Base-by-base conservation (phyloP, 2,797 vertebrate species). In the Uromys caudimaculatus region DNA sequence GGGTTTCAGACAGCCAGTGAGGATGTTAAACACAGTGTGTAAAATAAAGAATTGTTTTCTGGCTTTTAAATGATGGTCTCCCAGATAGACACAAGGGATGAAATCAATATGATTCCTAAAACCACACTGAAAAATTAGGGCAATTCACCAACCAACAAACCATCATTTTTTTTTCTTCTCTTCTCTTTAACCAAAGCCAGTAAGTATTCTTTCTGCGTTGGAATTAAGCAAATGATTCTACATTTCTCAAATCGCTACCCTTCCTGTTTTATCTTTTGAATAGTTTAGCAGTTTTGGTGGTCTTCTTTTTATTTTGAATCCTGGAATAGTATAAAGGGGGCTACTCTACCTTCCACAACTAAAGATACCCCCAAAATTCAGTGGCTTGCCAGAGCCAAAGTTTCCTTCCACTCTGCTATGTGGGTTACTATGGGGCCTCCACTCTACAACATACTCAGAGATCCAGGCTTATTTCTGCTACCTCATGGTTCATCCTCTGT, bases 331-430 rank as follows among this genome's bases (percentile, higher is more conserved):
- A 13, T 44, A 11, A 54, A 54, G 32, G 73, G 29, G 19, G 9
- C 4, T 10, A 32, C 6, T 17, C 58, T 38, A 29, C 32, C 21
- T 58, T 79, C 44, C n/a, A 4, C 41, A 19, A 50, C 6, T 35
- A 85, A 50, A 67, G 41, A 32, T 35, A 71, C 2, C 23, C 12
- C 0, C 56, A 24, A 71, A 32, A 35, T 7, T 0, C 29, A 6
- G 23, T 44, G 84, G 16, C 29, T 56, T 60, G 3, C 10, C 27
- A 41, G 14, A 52, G 44, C 9, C 17, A 2, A 7, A 24, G 8
- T 35, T 71, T 9, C 3, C 17, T 41, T 12, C 17, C 32, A 0
- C 35, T 23, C 0, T 12, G 35, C 0, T 2, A 0, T 19, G 50
- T 12, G 41, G 38, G 38, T 29, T 56, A 19, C 77, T 2, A 0